phyloP scores from a whole-genome alignment of 2,888 invertebrate species.

The Philaethria dido region DNA sequence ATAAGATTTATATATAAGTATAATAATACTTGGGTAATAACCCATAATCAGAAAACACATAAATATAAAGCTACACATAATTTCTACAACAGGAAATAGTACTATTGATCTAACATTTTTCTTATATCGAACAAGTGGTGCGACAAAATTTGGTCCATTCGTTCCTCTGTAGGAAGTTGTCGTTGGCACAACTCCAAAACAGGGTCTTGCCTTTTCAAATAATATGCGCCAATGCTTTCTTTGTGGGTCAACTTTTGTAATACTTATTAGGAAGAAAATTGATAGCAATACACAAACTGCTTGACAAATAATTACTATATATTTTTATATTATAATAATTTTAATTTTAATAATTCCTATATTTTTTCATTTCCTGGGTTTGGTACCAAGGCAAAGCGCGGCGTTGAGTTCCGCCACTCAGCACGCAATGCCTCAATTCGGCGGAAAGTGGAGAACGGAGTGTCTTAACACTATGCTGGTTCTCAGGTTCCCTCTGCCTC shows the following conservation, averaged over 20 bases:
- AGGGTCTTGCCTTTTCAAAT: neutral
- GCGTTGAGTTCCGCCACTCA: too few relatives aligned
- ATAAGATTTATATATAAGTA: too few relatives aligned
- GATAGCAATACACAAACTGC: neutral
- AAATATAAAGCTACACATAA: neutral
- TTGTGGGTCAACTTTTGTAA: conserved; percentile 11
- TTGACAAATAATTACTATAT: neutral
- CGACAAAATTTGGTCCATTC: neutral
- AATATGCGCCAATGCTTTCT: conserved; percentile 8
- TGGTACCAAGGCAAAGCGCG: too few relatives aligned
- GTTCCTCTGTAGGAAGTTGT: neutral
- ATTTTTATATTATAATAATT: too few relatives aligned
- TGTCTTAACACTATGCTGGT: too few relatives aligned
- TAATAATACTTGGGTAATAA: too few relatives aligned
- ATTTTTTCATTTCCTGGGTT: too few relatives aligned
- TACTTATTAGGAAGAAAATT: conserved; percentile 2
- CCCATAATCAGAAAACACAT: neutral
- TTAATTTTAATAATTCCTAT: too few relatives aligned
- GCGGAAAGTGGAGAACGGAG: too few relatives aligned
- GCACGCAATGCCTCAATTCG: too few relatives aligned
- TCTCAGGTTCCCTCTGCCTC: too few relatives aligned
- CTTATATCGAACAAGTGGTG: neutral
- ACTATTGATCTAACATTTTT: conserved; percentile 13
- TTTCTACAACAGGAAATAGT: neutral
- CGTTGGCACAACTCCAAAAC: conserved; percentile 11